Evolutionary conservation across 2,113 vertebrate genomes (phyloP), one percentile per base, ranked within the genome.

Genomic region (Sula dactylatra): DNA sequence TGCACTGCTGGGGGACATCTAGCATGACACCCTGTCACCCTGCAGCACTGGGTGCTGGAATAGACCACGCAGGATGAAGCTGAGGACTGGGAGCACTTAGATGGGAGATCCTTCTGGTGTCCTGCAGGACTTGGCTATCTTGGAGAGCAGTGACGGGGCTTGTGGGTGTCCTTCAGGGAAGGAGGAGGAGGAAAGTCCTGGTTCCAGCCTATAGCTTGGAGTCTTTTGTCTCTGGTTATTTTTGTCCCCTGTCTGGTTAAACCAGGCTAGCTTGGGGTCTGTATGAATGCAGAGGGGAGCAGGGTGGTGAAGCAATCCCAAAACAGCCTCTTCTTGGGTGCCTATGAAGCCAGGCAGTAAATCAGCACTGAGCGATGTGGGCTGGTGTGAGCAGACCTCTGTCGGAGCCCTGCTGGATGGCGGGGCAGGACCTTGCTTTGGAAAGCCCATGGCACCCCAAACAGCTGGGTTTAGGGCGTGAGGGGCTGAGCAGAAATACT

Each of bases 401-500:
- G 2, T 7, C 32, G 50, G 62, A 58, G 52, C 52, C 59, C 42
- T 17, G n/a, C 21, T 7, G 5, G 42, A 4, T 61, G 27, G 32
- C 78, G 18, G 40, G 36, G 9, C 44, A 52, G 52, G 44, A 26
- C 19, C n/a, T 50, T 17, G 40, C 49, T 64, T 81, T 50, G 20
- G 45, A 66, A 70, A 78, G n/a, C n/a, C 17, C 29, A 9, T 0
- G 1, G 11, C 52, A 34, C 72, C 72, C 32, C 5, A 2, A 7
- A 7, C 0, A 4, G 20, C 20, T 32, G 32, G 9, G 25, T 70
- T 54, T 61, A 55, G 49, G 70, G 34, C 0, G 0, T 7, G 11
- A 62, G 25, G 16, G 55, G 34, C 50, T 82, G 56, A 82, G 82
- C 47, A 70, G 34, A 73, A 45, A 29, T 17, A 20, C 56, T 76